Conservation (phyloP, 1,140 invertebrate species). For the Ganaspis sp. region DNA sequence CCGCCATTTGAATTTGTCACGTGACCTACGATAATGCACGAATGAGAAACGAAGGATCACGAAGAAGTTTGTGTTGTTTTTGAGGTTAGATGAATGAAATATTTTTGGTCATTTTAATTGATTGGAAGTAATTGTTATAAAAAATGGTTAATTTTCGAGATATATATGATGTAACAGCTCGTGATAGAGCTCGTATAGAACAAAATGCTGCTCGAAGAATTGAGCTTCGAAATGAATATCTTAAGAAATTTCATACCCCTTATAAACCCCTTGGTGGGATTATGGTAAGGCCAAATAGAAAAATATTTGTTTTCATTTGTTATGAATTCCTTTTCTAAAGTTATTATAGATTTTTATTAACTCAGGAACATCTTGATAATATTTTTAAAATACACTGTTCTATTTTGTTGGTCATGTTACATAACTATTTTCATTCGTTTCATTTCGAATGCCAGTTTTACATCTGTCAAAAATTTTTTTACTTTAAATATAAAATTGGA, state of each 20-base stretch:
- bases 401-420: neutral
- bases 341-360: neutral
- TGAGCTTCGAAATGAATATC: conserved; percentile 80
- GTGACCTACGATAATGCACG: neutral
- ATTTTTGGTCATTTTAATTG: neutral
- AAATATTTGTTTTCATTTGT: neutral
- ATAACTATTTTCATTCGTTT: neutral
- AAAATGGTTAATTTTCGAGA: neutral
- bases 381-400: neutral
- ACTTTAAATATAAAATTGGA: neutral
- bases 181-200: conserved; percentile 73
- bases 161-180: conserved; percentile 53
- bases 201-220: conserved; percentile 78
- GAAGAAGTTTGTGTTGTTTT: neutral
- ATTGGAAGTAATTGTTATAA: neutral
- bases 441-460: neutral
- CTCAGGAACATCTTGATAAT: neutral
- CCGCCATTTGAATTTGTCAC: neutral
- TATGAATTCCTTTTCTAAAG: neutral
- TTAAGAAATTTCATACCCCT: conserved; percentile 83
- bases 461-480: neutral
- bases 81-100: neutral
- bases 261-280: conserved; percentile 74
- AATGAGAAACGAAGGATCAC: neutral
- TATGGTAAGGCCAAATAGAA: conserved; percentile 40